phyloP scores from a whole-genome alignment of 30 jellyfish, hydroid and myxozoan species.

The Aurelia sp. region DNA sequence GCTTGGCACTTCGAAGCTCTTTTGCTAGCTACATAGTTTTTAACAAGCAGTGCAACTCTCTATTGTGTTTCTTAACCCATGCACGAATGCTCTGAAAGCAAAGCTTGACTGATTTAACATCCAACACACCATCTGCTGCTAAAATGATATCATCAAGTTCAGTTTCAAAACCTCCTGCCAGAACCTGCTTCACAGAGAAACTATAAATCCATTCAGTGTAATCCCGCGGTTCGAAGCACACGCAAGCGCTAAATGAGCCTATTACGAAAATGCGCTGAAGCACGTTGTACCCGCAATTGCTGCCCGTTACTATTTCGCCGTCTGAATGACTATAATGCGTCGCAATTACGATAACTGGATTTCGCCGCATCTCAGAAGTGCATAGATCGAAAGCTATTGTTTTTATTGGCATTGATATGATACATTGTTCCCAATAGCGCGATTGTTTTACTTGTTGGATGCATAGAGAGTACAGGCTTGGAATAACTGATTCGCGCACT shows the following conservation, averaged over 20 bases:
- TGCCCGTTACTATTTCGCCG: constrained; percentile 55
- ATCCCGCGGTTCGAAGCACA: constrained; percentile 64
- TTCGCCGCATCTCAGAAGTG: constrained; percentile 34
- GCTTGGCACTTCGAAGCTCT: no score
- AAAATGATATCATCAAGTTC: background rate
- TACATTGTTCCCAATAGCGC: constrained; percentile 32
- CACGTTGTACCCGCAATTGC: constrained; percentile 63
- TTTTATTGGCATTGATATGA: constrained; percentile 18
- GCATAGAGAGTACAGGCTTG: constrained; percentile 48
- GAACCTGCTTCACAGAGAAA: constrained; percentile 37
- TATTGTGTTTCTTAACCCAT: constrained; percentile 29
- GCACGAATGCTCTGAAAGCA: constrained; percentile 27
- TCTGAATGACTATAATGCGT: constrained; percentile 48
- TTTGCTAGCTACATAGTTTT: no score
- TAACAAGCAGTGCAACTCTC: no score
- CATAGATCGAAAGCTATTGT: constrained; percentile 26
- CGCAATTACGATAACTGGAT: constrained; percentile 47
- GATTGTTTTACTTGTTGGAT: constrained; percentile 8
- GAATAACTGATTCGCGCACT: background rate
- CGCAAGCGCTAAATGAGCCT: constrained; percentile 45
- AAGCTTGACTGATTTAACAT: constrained; percentile 21
- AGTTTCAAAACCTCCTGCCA: constrained; percentile 11
- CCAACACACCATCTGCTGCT: constrained; percentile 13
- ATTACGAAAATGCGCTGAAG: constrained; percentile 9
- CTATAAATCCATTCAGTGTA: constrained; percentile 44